Conservation (phyloP, 2,113 vertebrate species). For the Crypturellus undulatus region DNA sequence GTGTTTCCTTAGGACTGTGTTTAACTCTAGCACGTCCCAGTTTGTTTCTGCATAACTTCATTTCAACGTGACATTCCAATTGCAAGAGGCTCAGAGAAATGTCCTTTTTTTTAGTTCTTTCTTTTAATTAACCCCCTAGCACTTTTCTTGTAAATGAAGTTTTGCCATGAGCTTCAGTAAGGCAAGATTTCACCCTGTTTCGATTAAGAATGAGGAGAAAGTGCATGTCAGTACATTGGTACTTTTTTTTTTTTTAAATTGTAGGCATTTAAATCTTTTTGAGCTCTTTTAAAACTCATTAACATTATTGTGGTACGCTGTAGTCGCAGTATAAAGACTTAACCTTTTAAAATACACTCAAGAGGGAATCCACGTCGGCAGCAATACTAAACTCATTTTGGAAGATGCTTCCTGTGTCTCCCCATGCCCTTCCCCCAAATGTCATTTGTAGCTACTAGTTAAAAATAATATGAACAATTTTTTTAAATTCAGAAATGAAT, state of each 20-base stretch:
- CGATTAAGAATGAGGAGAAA: background rate
- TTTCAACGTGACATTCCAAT: slow-evolving; percentile 6
- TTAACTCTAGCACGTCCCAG: slow-evolving; percentile 38
- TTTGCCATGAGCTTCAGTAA: background rate
- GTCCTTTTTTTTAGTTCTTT: background rate
- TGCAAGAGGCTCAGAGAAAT: background rate
- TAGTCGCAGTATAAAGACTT: background rate
- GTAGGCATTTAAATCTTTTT: background rate
- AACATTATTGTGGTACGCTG: background rate
- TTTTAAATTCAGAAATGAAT: background rate
- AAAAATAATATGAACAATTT: background rate
- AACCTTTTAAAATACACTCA: background rate
- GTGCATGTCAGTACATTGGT: background rate
- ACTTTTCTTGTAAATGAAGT: background rate
- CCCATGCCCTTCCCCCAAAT: background rate
- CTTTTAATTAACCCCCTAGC: background rate
- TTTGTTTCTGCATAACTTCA: slow-evolving; percentile 30
- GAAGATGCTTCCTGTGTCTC: background rate
- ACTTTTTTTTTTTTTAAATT: background rate
- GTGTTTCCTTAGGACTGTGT: slow-evolving; percentile 30
- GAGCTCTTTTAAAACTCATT: background rate
- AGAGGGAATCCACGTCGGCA: background rate
- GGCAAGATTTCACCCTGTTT: background rate
- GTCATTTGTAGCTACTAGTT: background rate
- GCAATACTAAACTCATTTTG: background rate